Percentiles rank a stretch among this genome's conserved stretches.
phyloP scores from a whole-genome alignment of 2,888 invertebrate genomes.

The Heliconius hortense region DNA sequence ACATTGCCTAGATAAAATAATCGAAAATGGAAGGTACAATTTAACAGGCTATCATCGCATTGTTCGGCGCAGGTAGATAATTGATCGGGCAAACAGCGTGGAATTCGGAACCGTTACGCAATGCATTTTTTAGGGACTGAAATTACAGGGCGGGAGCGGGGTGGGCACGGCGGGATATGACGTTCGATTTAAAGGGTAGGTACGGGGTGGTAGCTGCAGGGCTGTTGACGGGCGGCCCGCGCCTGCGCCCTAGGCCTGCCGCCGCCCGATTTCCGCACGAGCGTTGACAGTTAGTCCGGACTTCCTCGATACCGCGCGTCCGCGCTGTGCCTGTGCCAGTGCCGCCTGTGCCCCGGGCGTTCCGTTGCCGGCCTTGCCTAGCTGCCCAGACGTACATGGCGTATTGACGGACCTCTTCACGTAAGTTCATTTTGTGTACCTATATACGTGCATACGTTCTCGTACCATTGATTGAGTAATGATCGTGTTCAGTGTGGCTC shows the following conservation, averaged over 20 bases:
- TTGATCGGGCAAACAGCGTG: constrained; percentile 75
- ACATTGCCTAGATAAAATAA: not conserved
- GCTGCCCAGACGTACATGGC: constrained; percentile 56
- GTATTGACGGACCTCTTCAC: constrained; percentile 60
- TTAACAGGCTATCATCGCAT: constrained; percentile 49
- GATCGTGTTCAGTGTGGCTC: constrained; percentile 1
- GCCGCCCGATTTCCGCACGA: constrained; percentile 83
- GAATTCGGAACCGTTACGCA: constrained; percentile 79
- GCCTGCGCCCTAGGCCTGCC: constrained; percentile 73
- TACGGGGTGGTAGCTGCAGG: constrained; percentile 68
- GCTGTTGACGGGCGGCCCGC: constrained; percentile 82
- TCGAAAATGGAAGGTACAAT: constrained; percentile 5
- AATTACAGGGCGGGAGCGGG: constrained; percentile 72
- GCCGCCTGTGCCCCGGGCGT: constrained; percentile 46
- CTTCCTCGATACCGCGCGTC: constrained; percentile 79
- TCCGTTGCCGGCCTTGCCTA: constrained; percentile 45
- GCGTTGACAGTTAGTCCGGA: constrained; percentile 84
- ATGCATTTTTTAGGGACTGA: constrained; percentile 81
- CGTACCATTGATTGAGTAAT: constrained; percentile 1
- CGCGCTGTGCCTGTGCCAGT: constrained; percentile 57
- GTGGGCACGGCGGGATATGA: constrained; percentile 75
- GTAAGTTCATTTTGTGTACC: constrained; percentile 56
- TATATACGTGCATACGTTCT: not conserved
- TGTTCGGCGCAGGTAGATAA: constrained; percentile 69
- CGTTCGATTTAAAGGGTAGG: constrained; percentile 81